phyloP scores from a whole-genome alignment of 2,888 invertebrate species.

The Odontothrips loti region DNA sequence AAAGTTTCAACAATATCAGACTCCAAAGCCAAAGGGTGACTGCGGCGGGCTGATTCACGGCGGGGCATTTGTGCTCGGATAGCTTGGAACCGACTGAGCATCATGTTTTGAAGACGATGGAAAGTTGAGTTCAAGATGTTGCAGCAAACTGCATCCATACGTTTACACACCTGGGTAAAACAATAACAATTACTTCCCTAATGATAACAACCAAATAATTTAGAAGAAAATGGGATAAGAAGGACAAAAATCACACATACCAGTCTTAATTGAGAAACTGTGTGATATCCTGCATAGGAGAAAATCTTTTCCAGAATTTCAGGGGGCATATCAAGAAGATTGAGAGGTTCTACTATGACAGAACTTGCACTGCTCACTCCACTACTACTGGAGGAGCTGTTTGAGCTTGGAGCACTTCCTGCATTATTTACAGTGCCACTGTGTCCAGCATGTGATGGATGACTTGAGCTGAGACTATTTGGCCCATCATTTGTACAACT shows the following conservation, averaged over 20 bases:
- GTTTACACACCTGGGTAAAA: slow-evolving; percentile 66
- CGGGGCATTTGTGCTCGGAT: slow-evolving; percentile 90
- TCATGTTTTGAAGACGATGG: slow-evolving; percentile 76
- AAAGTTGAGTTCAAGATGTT: slow-evolving; percentile 79
- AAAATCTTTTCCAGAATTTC: slow-evolving; percentile 78
- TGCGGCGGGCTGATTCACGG: slow-evolving; percentile 83
- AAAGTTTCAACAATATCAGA: slow-evolving; percentile 90
- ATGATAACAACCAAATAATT: background rate
- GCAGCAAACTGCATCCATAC: slow-evolving; percentile 75
- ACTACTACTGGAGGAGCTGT: background rate
- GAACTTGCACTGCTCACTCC: slow-evolving; percentile 10
- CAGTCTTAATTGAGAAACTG: slow-evolving; percentile 71
- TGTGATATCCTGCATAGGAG: slow-evolving; percentile 68
- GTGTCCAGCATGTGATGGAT: background rate
- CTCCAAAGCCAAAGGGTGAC: slow-evolving; percentile 85
- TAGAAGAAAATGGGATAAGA: background rate
- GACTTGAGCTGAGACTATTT: background rate
- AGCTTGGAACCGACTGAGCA: slow-evolving; percentile 76
- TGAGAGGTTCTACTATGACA: slow-evolving; percentile 37
- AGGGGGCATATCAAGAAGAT: slow-evolving; percentile 68
- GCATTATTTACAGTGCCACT: background rate
- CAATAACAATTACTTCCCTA: slow-evolving; percentile 28
- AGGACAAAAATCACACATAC: slow-evolving; percentile 54
- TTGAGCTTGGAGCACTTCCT: background rate
- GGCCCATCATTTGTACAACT: background rate